A percentile compares a stretch with the other conserved stretches of the same genome.
Conservation (phyloP, 2,113 vertebrate species). For the Rhipidura dahli region DNA sequence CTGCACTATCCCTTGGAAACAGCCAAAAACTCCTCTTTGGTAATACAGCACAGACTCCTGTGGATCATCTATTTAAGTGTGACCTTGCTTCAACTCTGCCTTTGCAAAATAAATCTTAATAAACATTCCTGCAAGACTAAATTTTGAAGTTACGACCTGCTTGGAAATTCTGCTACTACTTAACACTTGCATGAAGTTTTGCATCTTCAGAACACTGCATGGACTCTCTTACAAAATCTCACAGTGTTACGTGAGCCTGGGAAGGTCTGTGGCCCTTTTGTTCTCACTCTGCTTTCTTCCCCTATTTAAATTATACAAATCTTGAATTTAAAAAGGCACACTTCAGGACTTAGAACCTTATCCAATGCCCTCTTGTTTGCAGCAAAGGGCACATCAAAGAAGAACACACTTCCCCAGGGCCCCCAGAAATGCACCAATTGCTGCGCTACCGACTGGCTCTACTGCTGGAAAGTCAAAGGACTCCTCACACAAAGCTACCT, state of each 20-base stretch:
- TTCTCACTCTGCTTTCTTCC: not conserved
- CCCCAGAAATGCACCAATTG: not conserved
- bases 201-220: not conserved
- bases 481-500: not conserved
- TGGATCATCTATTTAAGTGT: not conserved
- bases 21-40: not conserved
- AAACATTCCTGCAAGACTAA: not conserved
- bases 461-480: not conserved
- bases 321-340: not conserved
- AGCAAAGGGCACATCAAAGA: not conserved
- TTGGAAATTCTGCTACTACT: not conserved
- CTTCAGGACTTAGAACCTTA: not conserved
- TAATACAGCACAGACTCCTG: not conserved
- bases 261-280: not conserved
- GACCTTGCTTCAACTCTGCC: not conserved
- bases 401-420: not conserved
- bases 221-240: not conserved
- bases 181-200: not conserved
- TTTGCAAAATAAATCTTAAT: not conserved
- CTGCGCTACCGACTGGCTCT: not conserved
- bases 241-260: rapidly evolving
- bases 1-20: not conserved
- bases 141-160: not conserved
- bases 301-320: not conserved
- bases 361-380: not conserved